Conservation (phyloP, 2,797 vertebrate genomes). For the Gallinago nigripennis region DNA sequence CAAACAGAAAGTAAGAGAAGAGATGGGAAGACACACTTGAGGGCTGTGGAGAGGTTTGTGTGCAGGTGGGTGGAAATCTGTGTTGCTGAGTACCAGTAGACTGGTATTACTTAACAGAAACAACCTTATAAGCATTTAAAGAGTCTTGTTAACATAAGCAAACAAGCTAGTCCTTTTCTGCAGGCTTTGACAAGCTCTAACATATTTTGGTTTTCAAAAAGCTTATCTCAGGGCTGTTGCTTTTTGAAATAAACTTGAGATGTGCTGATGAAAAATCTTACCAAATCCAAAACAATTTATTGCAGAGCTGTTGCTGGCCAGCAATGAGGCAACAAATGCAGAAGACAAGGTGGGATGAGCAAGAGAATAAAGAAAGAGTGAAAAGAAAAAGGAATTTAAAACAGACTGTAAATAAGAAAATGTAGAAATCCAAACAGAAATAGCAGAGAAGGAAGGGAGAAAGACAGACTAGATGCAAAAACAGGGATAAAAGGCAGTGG, state of each 20-base stretch:
- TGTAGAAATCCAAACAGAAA: neutral
- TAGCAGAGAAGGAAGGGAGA: neutral
- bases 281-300: neutral
- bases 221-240: neutral
- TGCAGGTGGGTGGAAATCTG: neutral
- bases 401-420: neutral
- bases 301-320: neutral
- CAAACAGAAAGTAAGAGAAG: neutral
- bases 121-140: constrained; percentile 23
- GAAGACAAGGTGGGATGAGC: neutral
- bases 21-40: neutral
- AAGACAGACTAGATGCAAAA: neutral
- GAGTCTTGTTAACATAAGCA: constrained; percentile 13
- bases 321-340: neutral
- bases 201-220: constrained; percentile 11
- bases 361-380: neutral
- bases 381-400: neutral
- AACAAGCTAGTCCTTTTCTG: neutral
- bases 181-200: constrained; percentile 25
- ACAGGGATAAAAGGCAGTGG: neutral
- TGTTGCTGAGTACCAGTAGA: neutral
- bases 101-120: neutral
- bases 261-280: neutral
- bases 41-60: neutral
- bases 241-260: neutral